A percentile compares a stretch with the other conserved stretches of the same genome.
Evolutionary conservation across 2,888 invertebrate genomes (phyloP).

Genomic region (Cotesia congregata): DNA sequence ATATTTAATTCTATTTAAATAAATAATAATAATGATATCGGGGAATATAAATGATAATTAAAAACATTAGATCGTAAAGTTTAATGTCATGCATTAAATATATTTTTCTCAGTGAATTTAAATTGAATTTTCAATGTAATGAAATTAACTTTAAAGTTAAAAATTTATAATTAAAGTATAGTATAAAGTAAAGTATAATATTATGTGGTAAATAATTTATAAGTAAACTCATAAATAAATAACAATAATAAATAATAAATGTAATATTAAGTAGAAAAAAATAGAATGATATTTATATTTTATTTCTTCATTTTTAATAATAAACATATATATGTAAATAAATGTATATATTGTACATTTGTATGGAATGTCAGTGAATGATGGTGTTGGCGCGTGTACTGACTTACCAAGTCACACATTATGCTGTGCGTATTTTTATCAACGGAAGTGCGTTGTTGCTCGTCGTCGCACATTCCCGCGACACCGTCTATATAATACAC

Average conservation of each 20-base stretch:
- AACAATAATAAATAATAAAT: background rate
- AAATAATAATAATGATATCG: background rate
- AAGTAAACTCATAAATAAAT: background rate
- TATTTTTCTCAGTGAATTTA: background rate
- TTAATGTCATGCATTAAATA: background rate
- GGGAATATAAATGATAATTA: background rate
- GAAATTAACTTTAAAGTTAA: background rate
- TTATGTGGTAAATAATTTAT: background rate
- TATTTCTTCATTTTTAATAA: background rate
- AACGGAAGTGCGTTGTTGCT: slow-evolving; percentile 69
- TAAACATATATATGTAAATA: slow-evolving; percentile 3
- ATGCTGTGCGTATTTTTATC: slow-evolving; percentile 68
- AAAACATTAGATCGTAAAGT: slow-evolving; percentile 1
- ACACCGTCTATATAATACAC: slow-evolving; percentile 29
- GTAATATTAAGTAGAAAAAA: background rate
- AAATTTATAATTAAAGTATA: background rate
- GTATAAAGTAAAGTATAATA: background rate
- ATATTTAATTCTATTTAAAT: background rate
- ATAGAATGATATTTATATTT: background rate
- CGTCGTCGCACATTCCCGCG: slow-evolving; percentile 64
- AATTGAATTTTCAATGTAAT: background rate
- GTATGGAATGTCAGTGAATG: slow-evolving; percentile 35
- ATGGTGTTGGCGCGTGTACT: slow-evolving; percentile 41
- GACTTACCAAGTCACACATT: slow-evolving; percentile 58
- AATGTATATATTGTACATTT: background rate